Conservation (phyloP, 2,888 invertebrate genomes). For the Heliconius charithonia region DNA sequence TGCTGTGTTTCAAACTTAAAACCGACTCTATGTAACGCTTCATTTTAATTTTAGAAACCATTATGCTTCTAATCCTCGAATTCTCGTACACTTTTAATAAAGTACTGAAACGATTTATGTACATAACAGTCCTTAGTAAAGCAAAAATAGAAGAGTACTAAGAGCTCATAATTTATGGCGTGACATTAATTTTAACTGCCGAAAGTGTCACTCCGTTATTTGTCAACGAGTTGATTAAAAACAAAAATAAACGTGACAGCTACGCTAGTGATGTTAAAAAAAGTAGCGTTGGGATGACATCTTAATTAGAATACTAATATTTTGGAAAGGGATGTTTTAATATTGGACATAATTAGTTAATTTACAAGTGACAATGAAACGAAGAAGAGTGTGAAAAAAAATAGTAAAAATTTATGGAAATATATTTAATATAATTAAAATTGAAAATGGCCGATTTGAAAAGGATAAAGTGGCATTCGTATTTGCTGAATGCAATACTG, state of each 20-base stretch:
- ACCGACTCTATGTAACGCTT: constrained; percentile 55
- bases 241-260: constrained; percentile 72
- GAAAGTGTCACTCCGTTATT: constrained; percentile 73
- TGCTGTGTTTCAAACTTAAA: constrained; percentile 37
- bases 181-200: constrained; percentile 68
- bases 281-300: constrained; percentile 58
- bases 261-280: constrained; percentile 60
- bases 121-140: constrained; percentile 55
- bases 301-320: constrained; percentile 3
- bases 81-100: constrained; percentile 52
- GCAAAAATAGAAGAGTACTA: constrained; percentile 65
- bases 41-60: constrained; percentile 67
- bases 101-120: constrained; percentile 64
- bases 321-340: neutral
- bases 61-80: constrained; percentile 68
- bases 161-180: constrained; percentile 68
- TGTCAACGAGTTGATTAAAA: constrained; percentile 76
- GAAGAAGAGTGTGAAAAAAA: constrained; percentile 66
- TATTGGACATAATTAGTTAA: neutral
- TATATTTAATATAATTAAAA: constrained; percentile 44
- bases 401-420: constrained; percentile 50
- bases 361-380: constrained; percentile 70
- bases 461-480: constrained; percentile 73
- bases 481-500: constrained; percentile 72
- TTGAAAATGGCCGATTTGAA: constrained; percentile 72